Evolutionary conservation across 1,140 invertebrate genomes (phyloP), one percentile per base, ranked within the genome.

Genomic region (Drosophila kikkawai): DNA sequence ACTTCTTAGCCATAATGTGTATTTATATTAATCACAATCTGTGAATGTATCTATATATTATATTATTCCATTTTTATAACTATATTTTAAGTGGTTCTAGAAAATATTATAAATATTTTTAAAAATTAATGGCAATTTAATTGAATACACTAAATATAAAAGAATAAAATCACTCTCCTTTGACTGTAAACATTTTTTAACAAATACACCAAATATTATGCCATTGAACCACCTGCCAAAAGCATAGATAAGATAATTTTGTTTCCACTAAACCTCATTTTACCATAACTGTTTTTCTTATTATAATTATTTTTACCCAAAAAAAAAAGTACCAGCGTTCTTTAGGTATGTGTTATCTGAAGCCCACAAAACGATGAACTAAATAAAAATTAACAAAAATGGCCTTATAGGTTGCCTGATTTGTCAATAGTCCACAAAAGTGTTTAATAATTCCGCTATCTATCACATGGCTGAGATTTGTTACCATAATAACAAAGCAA

Each of bases 381-480:
- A 11, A 71, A 47, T 17, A 15, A 41, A 57, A 22, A 7, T 26
- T 2, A 26, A 55, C 15, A 15, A 44, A 44, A 42, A 32, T 8
- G 4, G 3, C 29, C 9, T 26, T 26, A n/a, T 26, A 26, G 29
- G 32, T 42, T 32, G 17, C 15, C 26, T 29, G 26, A 29, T 29
- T 45, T 26, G 15, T n/a, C 42, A 73, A 44, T 11, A 32, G 15
- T 2, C 17, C 68, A 44, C 1, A 17, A 53, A 61, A 61, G n/a
- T 42, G 69, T 41, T 55, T 41, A 55, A 63, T 41, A 50, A n/a
- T 17, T 26, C 7, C 7, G 13, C n/a, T n/a, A 53, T 29, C 42
- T 45, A 13, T 68, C 29, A 11, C 39, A 32, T 11, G 29, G 19
- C 37, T 36, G 3, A 69, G 64, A 73, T 75, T 75, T 73, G 17